A percentile compares a stretch with the other conserved stretches of the same genome.
These are phyloP conservation scores for Calosoma granatense DNA, from an alignment of 1,140 invertebrate species.

Conservation along the genomic window DNA sequence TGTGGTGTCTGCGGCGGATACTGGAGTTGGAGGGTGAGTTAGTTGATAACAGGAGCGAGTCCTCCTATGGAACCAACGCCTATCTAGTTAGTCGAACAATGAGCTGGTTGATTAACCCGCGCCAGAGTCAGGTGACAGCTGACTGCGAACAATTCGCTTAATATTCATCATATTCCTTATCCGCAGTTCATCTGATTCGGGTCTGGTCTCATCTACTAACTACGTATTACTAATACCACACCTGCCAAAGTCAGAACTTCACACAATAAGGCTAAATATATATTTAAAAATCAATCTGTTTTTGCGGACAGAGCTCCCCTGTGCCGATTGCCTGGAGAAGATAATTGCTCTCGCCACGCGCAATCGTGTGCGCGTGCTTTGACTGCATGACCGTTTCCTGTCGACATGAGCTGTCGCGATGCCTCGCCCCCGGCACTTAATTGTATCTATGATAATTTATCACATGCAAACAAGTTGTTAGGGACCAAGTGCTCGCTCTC, in stretches of 20 bases:
- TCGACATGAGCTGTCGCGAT: constrained; percentile 2
- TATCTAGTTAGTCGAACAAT: constrained; percentile 2
- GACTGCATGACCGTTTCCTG: neutral
- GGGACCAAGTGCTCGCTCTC: neutral
- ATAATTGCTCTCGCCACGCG: neutral
- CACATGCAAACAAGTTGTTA: constrained; percentile 9
- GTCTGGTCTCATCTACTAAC: too few relatives aligned
- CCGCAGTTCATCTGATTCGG: neutral
- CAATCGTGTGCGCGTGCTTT: neutral
- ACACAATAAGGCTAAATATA: too few relatives aligned
- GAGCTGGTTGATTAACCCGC: constrained; percentile 3
- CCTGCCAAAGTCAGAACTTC: too few relatives aligned
- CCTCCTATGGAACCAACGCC: neutral
- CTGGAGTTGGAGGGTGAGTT: too few relatives aligned
- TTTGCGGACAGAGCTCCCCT: too few relatives aligned
- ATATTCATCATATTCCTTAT: constrained; percentile 9
- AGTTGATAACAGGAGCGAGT: too few relatives aligned
- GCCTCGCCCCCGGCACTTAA: neutral
- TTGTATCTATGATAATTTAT: constrained; percentile 8
- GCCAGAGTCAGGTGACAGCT: constrained; percentile 1
- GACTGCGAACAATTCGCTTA: constrained; percentile 7
- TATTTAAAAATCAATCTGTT: too few relatives aligned
- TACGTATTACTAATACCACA: too few relatives aligned
- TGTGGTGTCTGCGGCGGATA: too few relatives aligned
- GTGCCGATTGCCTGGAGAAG: neutral